Evolutionary conservation across 2,888 invertebrate genomes (phyloP).

Genomic region (Asteroscopus sphinx): DNA sequence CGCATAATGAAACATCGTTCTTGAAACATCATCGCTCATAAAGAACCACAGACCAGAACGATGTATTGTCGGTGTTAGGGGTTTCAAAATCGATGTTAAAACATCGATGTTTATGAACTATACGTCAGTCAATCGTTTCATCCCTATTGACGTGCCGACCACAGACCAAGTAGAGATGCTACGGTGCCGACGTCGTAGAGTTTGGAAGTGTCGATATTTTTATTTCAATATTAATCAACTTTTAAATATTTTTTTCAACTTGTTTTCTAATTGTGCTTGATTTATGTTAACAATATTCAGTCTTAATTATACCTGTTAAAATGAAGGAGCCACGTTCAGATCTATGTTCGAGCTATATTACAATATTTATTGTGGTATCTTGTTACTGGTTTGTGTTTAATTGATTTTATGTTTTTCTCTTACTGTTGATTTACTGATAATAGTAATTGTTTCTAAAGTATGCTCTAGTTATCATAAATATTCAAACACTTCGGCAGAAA

Average conservation of each 20-base stretch:
- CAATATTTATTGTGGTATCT: conserved; percentile 93
- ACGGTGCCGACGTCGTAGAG: too few species aligned
- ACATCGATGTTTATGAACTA: too few species aligned
- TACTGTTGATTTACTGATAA: conserved; percentile 2
- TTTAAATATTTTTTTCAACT: neutral
- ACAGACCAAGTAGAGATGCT: too few species aligned
- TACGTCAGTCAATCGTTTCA: too few species aligned
- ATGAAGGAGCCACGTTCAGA: conserved; percentile 79
- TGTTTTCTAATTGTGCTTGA: neutral
- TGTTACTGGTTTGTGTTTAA: conserved; percentile 92
- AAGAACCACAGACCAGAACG: too few species aligned
- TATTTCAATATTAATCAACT: too few species aligned
- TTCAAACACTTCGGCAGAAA: neutral
- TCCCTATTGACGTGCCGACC: too few species aligned
- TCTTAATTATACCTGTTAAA: conserved; percentile 23
- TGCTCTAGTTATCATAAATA: neutral
- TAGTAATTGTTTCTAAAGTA: neutral
- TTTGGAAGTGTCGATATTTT: too few species aligned
- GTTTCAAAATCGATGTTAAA: too few species aligned
- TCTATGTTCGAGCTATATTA: conserved; percentile 91
- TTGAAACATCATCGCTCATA: too few species aligned
- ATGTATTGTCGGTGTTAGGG: too few species aligned
- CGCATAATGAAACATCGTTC: too few species aligned
- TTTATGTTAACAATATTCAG: neutral
- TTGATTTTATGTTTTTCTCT: conserved; percentile 4